Percentiles rank a stretch among this genome's conserved stretches.
phyloP scores from a whole-genome alignment of 2,113 vertebrate species.

The Antechinus stuartii region DNA sequence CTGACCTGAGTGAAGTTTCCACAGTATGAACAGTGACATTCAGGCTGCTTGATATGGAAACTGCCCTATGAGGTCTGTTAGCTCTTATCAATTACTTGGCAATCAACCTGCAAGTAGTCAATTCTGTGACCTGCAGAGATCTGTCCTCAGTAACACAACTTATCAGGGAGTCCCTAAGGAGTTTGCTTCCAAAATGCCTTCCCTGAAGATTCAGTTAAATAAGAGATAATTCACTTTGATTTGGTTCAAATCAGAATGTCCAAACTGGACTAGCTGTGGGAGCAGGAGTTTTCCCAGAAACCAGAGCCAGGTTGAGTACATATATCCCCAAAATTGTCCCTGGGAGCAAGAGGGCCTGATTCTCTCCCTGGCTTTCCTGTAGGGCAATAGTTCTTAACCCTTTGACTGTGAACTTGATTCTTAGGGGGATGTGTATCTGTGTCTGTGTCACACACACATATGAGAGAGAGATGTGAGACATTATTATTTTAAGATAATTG shows the following conservation, averaged over 20 bases:
- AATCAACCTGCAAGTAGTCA: neutral
- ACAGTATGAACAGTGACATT: conserved; percentile 33
- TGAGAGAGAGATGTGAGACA: neutral
- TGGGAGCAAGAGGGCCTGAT: neutral
- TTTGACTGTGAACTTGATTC: neutral
- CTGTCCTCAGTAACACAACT: neutral
- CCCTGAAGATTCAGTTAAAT: neutral
- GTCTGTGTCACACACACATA: neutral
- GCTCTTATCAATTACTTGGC: conserved; percentile 1
- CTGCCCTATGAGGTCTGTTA: neutral
- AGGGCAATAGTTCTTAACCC: neutral
- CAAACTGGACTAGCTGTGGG: neutral
- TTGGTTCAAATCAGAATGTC: neutral
- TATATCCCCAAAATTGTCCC: neutral
- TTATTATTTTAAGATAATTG: neutral
- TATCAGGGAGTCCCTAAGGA: conserved; percentile 2
- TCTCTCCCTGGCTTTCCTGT: neutral
- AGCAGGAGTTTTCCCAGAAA: neutral
- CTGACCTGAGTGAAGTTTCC: conserved; percentile 64
- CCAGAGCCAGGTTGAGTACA: neutral
- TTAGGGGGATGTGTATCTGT: neutral
- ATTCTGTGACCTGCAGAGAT: neutral
- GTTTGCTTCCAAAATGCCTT: neutral
- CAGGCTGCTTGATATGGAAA: neutral
- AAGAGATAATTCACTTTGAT: neutral